Evolutionary conservation across 1,140 invertebrate species (phyloP), one percentile per base, ranked within the genome.

Genomic region (Zaprionus tsacasi): DNA sequence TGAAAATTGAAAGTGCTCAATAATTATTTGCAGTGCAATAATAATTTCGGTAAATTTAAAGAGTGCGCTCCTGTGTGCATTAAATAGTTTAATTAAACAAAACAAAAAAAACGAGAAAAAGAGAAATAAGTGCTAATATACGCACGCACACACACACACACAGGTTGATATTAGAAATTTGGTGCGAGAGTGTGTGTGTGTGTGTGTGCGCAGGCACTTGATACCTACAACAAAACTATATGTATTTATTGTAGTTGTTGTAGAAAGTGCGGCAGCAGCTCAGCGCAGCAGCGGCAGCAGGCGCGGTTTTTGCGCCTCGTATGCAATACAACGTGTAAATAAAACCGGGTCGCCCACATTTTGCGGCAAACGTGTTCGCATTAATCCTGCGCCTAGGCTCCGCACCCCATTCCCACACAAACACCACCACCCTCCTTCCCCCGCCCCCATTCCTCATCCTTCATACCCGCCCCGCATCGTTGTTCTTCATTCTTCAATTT

Each of bases 301-400:
- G 82, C 76, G 83, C 82, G 82, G 71, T 88, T 35, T 35, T 7
- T 35, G 33, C 4, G 33, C 58, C 45, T 30, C 55, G 55, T 59
- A 63, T 54, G 43, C 33, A 71, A 66, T 66, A 71, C 56, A 66
- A 27, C 56, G 78, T 78, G 82, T 87, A 87, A 86, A 86, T 86
- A 87, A 82, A 87, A 86, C 82, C 82, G 82, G 82, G 82, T 81
- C 76, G 79, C 69, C 68, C 76, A 76, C 76, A 71, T 54, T 71
- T 43, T 64, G 78, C 55, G 57, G 36, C 59, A 48, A 65, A 27
- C 54, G 54, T 36, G 66, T 58, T 33, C 54, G 21, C 59, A 68
- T 63, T 74, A 63, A 55, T 60, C 70, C 63, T 67, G 43, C 27
- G 36, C 43, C 11, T 17, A 15, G 8, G 13, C 54, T 27, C 36